phyloP scores from a whole-genome alignment of 2,797 vertebrate genomes.

The Ammospiza maritima region DNA sequence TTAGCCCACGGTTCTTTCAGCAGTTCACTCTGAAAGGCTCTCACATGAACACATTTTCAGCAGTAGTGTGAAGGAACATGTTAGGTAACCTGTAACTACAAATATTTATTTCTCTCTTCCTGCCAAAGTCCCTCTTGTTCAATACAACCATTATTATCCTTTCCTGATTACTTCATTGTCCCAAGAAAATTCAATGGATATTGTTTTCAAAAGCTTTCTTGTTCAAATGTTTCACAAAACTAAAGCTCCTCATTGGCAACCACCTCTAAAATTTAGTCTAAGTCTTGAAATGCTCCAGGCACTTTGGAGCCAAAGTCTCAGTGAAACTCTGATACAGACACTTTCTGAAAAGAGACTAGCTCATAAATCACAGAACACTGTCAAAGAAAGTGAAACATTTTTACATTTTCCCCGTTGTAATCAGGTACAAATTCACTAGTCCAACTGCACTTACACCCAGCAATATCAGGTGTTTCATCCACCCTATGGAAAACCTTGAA shows the following conservation, averaged over 20 bases:
- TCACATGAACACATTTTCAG: neutral
- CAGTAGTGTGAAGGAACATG: neutral
- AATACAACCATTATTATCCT: neutral
- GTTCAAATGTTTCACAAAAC: neutral
- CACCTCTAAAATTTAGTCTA: neutral
- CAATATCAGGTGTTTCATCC: neutral
- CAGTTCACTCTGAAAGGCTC: neutral
- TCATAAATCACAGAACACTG: neutral
- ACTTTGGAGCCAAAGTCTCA: neutral
- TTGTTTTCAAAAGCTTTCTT: neutral
- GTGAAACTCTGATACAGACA: neutral
- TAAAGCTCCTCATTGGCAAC: neutral
- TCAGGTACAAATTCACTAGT: neutral
- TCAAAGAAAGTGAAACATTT: neutral
- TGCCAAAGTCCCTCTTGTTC: neutral
- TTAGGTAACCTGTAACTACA: neutral
- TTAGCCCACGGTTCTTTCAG: neutral
- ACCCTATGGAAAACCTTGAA: neutral
- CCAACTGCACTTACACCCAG: neutral
- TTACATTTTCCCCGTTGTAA: neutral
- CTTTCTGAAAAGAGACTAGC: neutral
- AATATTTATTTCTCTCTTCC: neutral
- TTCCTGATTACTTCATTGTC: neutral
- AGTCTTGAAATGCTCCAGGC: neutral
- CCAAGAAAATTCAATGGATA: neutral